Evolutionary conservation across 2,888 invertebrate species (phyloP), one percentile per base, ranked within the genome.

Genomic region (Drosophila mayaguana): DNA sequence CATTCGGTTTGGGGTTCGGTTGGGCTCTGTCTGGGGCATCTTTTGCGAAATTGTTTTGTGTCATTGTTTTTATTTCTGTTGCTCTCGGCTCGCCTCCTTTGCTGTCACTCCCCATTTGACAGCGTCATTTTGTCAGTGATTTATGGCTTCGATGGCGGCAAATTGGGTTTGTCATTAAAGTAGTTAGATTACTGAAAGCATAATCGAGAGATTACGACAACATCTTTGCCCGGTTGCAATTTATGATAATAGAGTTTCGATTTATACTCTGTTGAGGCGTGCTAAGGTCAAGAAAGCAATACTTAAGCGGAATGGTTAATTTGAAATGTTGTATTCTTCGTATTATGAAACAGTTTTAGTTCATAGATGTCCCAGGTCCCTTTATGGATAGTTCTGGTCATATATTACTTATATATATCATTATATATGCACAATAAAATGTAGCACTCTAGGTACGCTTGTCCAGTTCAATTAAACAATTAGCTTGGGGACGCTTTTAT

Each of bases 91-190:
- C 51, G 40, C 50, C 53, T 56, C 51, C 60, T 38, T 32, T 60
- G 42, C 63, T 76, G 82, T 81, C 83, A 74, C 62, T 80, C 62
- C 72, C 66, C 63, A 72, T 83, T 88, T 87, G 89, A 81, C 83
- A 85, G 78, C 78, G 82, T 85, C 82, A 83, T 79, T 81, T 86
- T 64, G 72, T 65, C 78, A 72, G 85, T 90, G 88, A 89, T 89
- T 89, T 90, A 89, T 90, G 82, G 78, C 74, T 55, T 63, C 63
- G 69, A 61, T 57, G 59, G 53, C 59, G 56, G 62, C 66, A 88
- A 86, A 86, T 86, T 86, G 87, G 87, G 75, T 80, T 83, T 83
- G 76, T 77, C 84, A 84, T 86, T 88, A 86, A 79, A 84, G 73
- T 61, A 73, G 72, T 75, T 71, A 76, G 75, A 77, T 78, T 65